phyloP scores from a whole-genome alignment of 2,113 vertebrate species.

The Hippocampus abdominalis region DNA sequence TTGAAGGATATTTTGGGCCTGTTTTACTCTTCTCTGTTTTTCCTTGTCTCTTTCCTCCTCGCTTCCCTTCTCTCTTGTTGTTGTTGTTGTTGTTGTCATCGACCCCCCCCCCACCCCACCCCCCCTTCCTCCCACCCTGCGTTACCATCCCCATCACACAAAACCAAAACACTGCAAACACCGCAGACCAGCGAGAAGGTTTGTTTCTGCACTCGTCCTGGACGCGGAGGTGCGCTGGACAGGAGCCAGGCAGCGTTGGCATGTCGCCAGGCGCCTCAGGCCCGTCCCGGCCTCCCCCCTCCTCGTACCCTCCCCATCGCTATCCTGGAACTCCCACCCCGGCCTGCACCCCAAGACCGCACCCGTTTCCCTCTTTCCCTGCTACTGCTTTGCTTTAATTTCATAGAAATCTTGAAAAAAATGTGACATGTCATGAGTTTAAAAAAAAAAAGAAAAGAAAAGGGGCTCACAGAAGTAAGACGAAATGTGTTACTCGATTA shows the following conservation, averaged over 20 bases:
- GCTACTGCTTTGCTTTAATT: neutral
- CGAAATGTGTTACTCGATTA: neutral
- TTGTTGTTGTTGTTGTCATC: constrained; percentile 82
- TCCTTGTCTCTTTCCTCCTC: constrained; percentile 83
- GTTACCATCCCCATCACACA: constrained; percentile 90
- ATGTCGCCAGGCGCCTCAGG: constrained; percentile 59
- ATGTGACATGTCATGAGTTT: constrained; percentile 40
- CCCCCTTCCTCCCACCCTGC: constrained; percentile 35
- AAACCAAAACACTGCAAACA: constrained; percentile 62
- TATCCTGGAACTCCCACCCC: constrained; percentile 28
- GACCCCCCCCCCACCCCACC: constrained; percentile 66
- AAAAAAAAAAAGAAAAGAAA: neutral
- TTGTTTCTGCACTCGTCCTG: constrained; percentile 91
- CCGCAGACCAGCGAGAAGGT: constrained; percentile 99
- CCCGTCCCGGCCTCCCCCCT: constrained; percentile 59
- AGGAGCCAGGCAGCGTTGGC: constrained; percentile 77
- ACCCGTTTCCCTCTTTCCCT: constrained; percentile 3
- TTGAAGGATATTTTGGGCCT: constrained; percentile 90
- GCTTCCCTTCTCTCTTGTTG: constrained; percentile 76
- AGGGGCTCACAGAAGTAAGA: neutral
- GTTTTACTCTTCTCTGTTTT: constrained; percentile 99
- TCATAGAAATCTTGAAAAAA: no score
- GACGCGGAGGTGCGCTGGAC: constrained; percentile 76
- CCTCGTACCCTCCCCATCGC: neutral
- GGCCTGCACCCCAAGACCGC: constrained; percentile 8